Evolutionary conservation across 2,113 vertebrate species (phyloP).

Genomic region (Oxyruncus cristatus): DNA sequence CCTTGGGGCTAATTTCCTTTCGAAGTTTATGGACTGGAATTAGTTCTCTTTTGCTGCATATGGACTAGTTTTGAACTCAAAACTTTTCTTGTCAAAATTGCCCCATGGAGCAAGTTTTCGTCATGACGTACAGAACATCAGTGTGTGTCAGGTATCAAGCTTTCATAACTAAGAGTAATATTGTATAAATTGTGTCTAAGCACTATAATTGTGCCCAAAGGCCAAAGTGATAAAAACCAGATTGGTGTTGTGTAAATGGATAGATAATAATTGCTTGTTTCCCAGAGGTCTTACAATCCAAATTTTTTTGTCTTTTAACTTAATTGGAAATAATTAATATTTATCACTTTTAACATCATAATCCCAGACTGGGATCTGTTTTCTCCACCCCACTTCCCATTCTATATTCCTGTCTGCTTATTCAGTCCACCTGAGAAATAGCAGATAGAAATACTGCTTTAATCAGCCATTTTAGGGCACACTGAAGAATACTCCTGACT

Average conservation of each 20-base stretch:
- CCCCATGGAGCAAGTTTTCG: not conserved
- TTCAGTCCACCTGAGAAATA: slow-evolving; percentile 37
- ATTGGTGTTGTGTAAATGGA: not conserved
- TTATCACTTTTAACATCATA: slow-evolving; percentile 27
- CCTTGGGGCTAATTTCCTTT: not conserved
- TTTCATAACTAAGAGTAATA: not conserved
- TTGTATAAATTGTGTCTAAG: not conserved
- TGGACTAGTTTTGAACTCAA: not conserved
- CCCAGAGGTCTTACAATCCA: not conserved
- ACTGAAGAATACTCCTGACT: not conserved
- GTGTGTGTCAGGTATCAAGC: not conserved
- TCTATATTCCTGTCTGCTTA: not conserved
- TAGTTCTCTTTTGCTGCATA: not conserved
- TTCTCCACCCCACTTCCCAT: not conserved
- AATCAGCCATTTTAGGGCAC: slow-evolving; percentile 26
- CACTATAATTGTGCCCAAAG: slow-evolving; percentile 7
- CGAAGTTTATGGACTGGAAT: not conserved
- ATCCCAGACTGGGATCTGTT: not conserved
- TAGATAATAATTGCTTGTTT: not conserved
- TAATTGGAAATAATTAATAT: slow-evolving; percentile 50
- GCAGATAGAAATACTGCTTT: slow-evolving; percentile 18
- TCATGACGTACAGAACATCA: not conserved
- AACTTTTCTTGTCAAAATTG: not conserved
- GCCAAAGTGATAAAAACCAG: not conserved
- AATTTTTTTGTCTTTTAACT: not conserved